Conservation (phyloP, 2,797 vertebrate species). For the Argya squamiceps region DNA sequence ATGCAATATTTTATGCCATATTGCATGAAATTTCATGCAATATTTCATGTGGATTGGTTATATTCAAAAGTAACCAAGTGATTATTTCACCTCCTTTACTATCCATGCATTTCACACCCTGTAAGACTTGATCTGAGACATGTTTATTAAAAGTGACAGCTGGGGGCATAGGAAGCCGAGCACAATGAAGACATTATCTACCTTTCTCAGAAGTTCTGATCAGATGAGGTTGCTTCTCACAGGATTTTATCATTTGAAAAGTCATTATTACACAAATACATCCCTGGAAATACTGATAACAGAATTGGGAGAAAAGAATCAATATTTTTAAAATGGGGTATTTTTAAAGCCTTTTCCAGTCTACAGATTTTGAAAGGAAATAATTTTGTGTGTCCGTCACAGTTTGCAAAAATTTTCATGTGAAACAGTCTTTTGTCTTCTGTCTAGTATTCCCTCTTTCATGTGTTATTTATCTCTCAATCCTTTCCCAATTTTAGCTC, state of each 20-base stretch:
- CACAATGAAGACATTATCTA: neutral
- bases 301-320: neutral
- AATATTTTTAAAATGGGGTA: neutral
- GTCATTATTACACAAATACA: neutral
- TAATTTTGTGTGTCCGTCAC: neutral
- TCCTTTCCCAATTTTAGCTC: neutral
- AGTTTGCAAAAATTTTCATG: neutral
- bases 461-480: neutral
- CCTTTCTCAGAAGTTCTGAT: neutral
- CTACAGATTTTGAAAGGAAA: neutral
- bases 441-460: neutral
- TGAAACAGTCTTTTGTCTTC: neutral
- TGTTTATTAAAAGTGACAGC: conserved; percentile 13
- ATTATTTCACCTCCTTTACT: neutral
- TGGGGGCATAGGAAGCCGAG: neutral
- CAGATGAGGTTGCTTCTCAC: neutral
- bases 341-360: neutral
- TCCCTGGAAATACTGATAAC: neutral
- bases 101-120: neutral
- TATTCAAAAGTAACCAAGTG: neutral
- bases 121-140: neutral
- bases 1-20: neutral
- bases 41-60: neutral
- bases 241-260: neutral
- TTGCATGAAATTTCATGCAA: neutral